Percentiles rank a stretch among this genome's conserved stretches.
These are phyloP conservation scores for Tetramorium parvispinum DNA, from an alignment of 1,140 invertebrate genomes.

Conservation along the genomic window DNA sequence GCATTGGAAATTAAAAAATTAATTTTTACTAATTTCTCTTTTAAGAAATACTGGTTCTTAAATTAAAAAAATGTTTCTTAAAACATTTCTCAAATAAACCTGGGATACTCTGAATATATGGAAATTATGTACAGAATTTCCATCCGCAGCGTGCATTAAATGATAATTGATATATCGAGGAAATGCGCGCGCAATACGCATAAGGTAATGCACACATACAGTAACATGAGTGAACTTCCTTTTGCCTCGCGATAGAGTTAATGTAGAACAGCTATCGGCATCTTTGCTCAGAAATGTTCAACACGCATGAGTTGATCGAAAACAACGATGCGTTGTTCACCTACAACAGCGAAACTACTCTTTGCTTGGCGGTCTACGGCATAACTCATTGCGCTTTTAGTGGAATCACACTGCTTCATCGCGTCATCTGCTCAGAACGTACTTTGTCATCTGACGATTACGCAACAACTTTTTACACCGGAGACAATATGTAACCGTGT, in stretches of 20 bases:
- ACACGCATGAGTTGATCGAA: slow-evolving; percentile 17
- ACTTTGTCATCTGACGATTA: slow-evolving; percentile 51
- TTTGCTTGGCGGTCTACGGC: background rate
- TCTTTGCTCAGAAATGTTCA: slow-evolving; percentile 41
- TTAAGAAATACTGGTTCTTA: background rate
- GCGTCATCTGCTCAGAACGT: slow-evolving; percentile 52
- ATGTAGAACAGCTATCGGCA: slow-evolving; percentile 35
- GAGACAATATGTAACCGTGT: slow-evolving; percentile 24
- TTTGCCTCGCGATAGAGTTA: slow-evolving; percentile 2
- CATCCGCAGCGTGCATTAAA: background rate
- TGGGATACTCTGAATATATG: background rate
- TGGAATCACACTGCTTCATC: slow-evolving; percentile 21
- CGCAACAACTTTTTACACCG: slow-evolving; percentile 23
- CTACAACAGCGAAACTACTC: slow-evolving; percentile 51
- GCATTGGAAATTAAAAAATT: background rate
- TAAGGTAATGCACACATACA: background rate
- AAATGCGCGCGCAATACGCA: background rate
- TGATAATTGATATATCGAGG: background rate
- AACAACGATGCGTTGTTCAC: slow-evolving; percentile 57
- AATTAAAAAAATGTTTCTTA: background rate
- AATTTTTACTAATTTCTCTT: background rate
- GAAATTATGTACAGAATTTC: background rate
- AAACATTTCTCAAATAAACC: background rate
- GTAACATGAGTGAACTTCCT: background rate
- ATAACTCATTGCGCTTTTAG: slow-evolving; percentile 54